Conservation (phyloP, 2,797 vertebrate genomes). For the Podarcis lilfordi region DNA sequence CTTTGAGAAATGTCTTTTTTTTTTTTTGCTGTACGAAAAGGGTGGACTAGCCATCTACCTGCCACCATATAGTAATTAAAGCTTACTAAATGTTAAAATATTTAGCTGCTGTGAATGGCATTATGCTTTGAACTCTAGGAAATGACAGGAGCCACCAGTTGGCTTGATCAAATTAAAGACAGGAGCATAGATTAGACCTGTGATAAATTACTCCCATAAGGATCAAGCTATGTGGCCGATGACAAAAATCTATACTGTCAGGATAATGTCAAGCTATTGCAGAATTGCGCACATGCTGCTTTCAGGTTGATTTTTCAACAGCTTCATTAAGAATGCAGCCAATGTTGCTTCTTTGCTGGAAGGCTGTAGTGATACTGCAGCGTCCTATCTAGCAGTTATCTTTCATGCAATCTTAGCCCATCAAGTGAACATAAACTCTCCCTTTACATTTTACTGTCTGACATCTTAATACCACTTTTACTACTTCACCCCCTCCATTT, state of each 20-base stretch:
- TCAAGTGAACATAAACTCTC: neutral
- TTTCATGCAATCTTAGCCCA: neutral
- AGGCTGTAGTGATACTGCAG: neutral
- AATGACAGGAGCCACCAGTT: conserved; percentile 3
- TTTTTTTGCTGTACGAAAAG: neutral
- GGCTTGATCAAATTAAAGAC: conserved; percentile 32
- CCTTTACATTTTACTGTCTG: neutral
- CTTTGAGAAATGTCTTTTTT: conserved; percentile 12
- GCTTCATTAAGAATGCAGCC: conserved; percentile 2
- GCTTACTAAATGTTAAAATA: conserved; percentile 44
- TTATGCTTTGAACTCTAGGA: conserved; percentile 9
- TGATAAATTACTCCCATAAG: conserved; percentile 31
- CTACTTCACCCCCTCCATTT: neutral
- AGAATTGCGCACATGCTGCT: neutral
- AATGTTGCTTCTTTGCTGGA: neutral
- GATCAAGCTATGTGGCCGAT: neutral
- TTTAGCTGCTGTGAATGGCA: conserved; percentile 14
- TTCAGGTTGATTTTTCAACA: neutral
- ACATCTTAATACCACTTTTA: rapidly evolving
- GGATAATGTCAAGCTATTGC: neutral
- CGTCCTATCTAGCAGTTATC: conserved; percentile 14
- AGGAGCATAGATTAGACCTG: conserved; percentile 30
- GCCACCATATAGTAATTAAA: neutral
- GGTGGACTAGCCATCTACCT: conserved; percentile 3
- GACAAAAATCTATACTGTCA: conserved; percentile 21